Evolutionary conservation across 2,797 vertebrate species (phyloP).

Genomic region (Acropternis orthonyx): DNA sequence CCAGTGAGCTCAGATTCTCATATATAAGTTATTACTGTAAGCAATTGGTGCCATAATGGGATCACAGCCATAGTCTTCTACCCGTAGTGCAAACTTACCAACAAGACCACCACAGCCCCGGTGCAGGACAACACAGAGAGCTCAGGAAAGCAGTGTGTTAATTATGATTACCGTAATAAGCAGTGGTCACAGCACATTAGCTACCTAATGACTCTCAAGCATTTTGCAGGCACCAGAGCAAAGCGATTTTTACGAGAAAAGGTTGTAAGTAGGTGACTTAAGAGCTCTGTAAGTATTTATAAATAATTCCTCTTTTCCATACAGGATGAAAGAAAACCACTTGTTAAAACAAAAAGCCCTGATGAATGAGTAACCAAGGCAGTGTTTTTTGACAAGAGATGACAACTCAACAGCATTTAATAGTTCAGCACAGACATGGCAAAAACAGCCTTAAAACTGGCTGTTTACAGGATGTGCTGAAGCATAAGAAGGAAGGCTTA

Average conservation of each 20-base stretch:
- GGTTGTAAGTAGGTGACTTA: slow-evolving; percentile 45
- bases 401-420: slow-evolving; percentile 1
- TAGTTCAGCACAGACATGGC: not conserved
- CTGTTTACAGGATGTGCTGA: not conserved
- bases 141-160: slow-evolving; percentile 54
- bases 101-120: not conserved
- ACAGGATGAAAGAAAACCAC: slow-evolving; percentile 27
- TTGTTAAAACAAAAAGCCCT: slow-evolving; percentile 39
- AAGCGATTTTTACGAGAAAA: slow-evolving; percentile 35
- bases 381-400: slow-evolving; percentile 32
- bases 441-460: not conserved
- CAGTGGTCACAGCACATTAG: slow-evolving; percentile 62
- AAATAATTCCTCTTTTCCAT: slow-evolving; percentile 36
- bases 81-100: not conserved
- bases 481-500: not conserved
- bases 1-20: not conserved
- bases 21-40: not conserved
- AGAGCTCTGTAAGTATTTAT: slow-evolving; percentile 43
- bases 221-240: slow-evolving; percentile 51
- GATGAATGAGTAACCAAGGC: slow-evolving; percentile 10
- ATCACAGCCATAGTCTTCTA: not conserved
- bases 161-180: slow-evolving; percentile 58
- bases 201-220: slow-evolving; percentile 49
- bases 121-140: not conserved
- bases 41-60: not conserved